Evolutionary conservation across 2,888 invertebrate genomes (phyloP), one percentile per base, ranked within the genome.

Genomic region (Tribolium freemani): DNA sequence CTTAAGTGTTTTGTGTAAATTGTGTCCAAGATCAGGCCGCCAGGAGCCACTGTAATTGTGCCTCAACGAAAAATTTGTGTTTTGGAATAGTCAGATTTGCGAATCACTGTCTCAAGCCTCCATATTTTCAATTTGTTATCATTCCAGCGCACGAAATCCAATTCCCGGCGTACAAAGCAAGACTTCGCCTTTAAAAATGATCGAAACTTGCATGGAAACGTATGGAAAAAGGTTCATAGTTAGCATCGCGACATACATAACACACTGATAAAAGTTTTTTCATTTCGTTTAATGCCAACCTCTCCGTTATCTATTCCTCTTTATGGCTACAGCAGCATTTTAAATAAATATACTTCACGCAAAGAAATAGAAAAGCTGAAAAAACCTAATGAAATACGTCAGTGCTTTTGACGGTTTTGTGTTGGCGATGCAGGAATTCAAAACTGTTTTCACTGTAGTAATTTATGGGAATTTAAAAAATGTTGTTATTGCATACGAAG

Each of bases 401-500:
- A 16, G n/a, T 48, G 60, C 13, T 60, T 48, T 8, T 60, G 60
- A 58, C 60, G 46, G 46, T 58, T 38, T 44, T 16, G 44, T 60
- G 60, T 11, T 60, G 46, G 50, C 63, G 30, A 26, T 50, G 26
- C 63, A 31, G 63, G 63, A 63, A 63, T 51, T 51, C 63, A 63
- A 63, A 63, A 63, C 51, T 46, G 63, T 63, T 63, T 63, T 45
- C 61, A 16, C 16, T n/a, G n/a, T n/a, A 38, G 50, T 51, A 63
- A 63, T 50, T 13, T 58, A 58, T 48, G 31, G 11, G 61, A 26
- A 51, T 63, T 63, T 50, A 63, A 46, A 60, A 51, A 16, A 26
- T 63, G 26, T 51, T 30, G 48, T 51, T 63, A 63, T 63, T 50
- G 38, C 51, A 51, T 30, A 31, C 38, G 61, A 6, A 60, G 46